These are phyloP conservation scores for Magallana ariakensis DNA, from an alignment of 1,140 invertebrate species.

Conservation along the genomic window DNA sequence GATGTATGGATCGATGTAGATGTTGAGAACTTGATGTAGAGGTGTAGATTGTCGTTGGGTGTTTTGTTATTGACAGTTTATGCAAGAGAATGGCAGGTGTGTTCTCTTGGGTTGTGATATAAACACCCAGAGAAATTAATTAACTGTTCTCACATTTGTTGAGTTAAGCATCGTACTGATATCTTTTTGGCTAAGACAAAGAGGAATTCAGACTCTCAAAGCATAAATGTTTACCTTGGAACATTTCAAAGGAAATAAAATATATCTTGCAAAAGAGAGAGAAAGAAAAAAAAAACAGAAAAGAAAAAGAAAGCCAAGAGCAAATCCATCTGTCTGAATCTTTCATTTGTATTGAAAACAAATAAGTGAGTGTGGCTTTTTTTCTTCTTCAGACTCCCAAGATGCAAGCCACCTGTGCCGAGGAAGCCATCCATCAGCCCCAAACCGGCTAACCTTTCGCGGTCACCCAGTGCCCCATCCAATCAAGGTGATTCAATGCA, in stretches of 20 bases:
- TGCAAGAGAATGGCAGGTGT: not conserved
- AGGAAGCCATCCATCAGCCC: conserved; percentile 60
- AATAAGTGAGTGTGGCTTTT: not conserved
- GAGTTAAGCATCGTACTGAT: not conserved
- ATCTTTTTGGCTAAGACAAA: not conserved
- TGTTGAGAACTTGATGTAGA: no score
- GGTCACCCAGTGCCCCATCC: not conserved
- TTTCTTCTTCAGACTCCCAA: conserved; percentile 22
- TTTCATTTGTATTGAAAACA: conserved; percentile 10
- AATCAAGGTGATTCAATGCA: not conserved
- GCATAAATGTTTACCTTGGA: not conserved
- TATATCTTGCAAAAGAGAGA: not conserved
- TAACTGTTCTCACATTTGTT: not conserved
- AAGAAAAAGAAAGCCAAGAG: conserved; percentile 1
- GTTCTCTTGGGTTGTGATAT: not conserved
- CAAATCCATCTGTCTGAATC: not conserved
- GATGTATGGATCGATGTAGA: no score
- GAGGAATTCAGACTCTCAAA: conserved; percentile 1
- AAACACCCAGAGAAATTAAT: conserved; percentile 26
- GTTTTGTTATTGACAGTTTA: not conserved
- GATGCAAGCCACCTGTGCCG: conserved; percentile 57
- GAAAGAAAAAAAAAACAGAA: no score
- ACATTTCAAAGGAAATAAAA: conserved; percentile 27
- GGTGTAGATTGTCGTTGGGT: no score
- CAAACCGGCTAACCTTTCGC: conserved; percentile 47